Base-by-base conservation (phyloP, 1,140 invertebrate species). In the Nasonia vitripennis region DNA sequence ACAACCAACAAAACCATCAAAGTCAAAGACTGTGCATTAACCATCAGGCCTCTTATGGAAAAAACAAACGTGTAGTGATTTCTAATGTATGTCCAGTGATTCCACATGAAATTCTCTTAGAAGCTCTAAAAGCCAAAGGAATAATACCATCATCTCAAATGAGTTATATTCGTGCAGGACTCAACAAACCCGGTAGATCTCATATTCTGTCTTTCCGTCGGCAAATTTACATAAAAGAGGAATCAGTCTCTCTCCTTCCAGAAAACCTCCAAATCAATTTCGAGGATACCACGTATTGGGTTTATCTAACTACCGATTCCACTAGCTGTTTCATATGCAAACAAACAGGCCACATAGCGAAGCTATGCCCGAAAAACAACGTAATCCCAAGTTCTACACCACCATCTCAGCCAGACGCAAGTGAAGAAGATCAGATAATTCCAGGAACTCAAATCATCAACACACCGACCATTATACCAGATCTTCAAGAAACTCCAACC, bases 271-370 rank as follows among this genome's bases (percentile, higher is more conserved):
- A 74, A 74, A 75, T 81, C 17, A 68, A 51, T 6, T 75, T 48
- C 20, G 78, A 85, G 2, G 27, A 71, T 45, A 85, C 77, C 0
- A 14, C 12, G 9, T 85, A 78, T 6, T 85, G 83, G 77, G 68
- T 85, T 31, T 80, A 74, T 23, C 34, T 85, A 27, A 73, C 34
- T 10, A 62, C 71, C 2, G 83, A 85, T 41, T 34, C 45, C 17
- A 71, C 70, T 3, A 45, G 17, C 10, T 85, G 77, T 45, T 85
- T 85, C 31, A 6, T 70, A 1, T 85, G 75, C 41, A 85, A 85
- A 51, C 68, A 80, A 77, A 27, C n/a, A 71, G 83, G 83, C 3
- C 83, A 85, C 73, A 48, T 79, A 14, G 83, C 77, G 1, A 85
- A 79, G 31, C 48, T 17, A 17, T 85, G 83, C 23, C 79, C 67